A percentile compares a stretch with the other conserved stretches of the same genome.
Conservation (phyloP, 2,888 invertebrate species). For the Hecatera dysodea region DNA sequence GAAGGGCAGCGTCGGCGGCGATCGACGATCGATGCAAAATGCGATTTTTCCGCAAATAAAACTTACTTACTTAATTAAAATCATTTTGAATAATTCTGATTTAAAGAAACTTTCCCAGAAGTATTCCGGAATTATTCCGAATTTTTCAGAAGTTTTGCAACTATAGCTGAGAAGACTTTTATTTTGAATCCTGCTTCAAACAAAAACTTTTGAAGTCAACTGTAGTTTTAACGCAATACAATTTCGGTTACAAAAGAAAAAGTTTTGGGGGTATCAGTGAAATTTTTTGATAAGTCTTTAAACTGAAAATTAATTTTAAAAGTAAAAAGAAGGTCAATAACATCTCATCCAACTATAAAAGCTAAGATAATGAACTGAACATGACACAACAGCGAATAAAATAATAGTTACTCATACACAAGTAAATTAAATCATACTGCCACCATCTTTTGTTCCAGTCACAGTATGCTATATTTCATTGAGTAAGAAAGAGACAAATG, state of each 20-base stretch:
- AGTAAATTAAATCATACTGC: conserved; percentile 17
- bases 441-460: conserved; percentile 27
- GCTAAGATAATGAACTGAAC: background rate
- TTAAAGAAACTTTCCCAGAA: no score
- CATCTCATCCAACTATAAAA: background rate
- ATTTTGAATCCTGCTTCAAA: conserved; percentile 63
- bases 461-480: conserved; percentile 32
- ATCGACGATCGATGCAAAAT: no score
- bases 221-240: conserved; percentile 61
- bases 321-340: background rate
- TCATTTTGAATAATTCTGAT: no score
- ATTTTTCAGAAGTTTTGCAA: no score
- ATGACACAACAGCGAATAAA: background rate
- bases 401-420: conserved; percentile 1
- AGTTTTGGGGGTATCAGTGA: conserved; percentile 42
- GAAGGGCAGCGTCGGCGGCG: no score
- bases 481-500: conserved; percentile 48
- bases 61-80: no score
- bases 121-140: no score
- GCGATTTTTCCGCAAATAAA: no score
- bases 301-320: background rate
- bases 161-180: conserved; percentile 64
- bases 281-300: conserved; percentile 28
- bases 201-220: conserved; percentile 55
- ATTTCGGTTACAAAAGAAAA: conserved; percentile 55